A percentile compares a stretch with the other conserved stretches of the same genome.
phyloP scores from a whole-genome alignment of 2,113 vertebrate genomes.

The Salvelinus fontinalis region DNA sequence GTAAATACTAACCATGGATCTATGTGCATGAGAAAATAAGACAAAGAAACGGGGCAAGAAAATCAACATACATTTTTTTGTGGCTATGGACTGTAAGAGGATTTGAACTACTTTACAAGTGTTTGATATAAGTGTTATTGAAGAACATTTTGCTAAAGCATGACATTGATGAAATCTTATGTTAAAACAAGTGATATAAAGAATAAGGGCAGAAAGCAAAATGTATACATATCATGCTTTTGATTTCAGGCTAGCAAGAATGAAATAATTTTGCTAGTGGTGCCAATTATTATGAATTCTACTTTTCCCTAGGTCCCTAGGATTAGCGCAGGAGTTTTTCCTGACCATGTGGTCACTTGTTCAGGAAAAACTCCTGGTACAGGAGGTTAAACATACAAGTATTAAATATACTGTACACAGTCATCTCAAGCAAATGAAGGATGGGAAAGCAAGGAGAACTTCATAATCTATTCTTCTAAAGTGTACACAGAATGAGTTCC shows the following conservation, averaged over 20 bases:
- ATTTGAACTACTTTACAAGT: conserved; percentile 97
- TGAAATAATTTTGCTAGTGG: conserved; percentile 89
- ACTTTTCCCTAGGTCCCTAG: conserved; percentile 79
- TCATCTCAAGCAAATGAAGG: conserved; percentile 54
- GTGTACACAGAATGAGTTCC: conserved; percentile 11
- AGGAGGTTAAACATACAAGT: conserved; percentile 57
- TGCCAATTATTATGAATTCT: conserved; percentile 98
- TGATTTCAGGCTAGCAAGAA: conserved; percentile 88
- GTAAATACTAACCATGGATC: conserved; percentile 93
- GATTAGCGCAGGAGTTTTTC: conserved; percentile 61
- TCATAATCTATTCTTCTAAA: conserved; percentile 7
- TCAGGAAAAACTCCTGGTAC: conserved; percentile 75
- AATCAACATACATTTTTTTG: conserved; percentile 87
- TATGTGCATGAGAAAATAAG: conserved; percentile 97
- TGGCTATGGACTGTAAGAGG: conserved; percentile 97
- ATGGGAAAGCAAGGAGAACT: conserved; percentile 50
- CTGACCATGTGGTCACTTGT: conserved; percentile 72
- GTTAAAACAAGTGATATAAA: conserved; percentile 85
- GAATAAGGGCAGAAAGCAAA: conserved; percentile 75
- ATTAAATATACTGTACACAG: conserved; percentile 51
- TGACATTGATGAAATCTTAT: conserved; percentile 95
- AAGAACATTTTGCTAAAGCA: conserved; percentile 98
- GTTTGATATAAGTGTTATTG: conserved; percentile 95
- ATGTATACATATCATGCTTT: conserved; percentile 82
- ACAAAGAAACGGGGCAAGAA: conserved; percentile 80